Evolutionary conservation across 2,113 vertebrate species (phyloP).

Genomic region (Climacteris rufus): DNA sequence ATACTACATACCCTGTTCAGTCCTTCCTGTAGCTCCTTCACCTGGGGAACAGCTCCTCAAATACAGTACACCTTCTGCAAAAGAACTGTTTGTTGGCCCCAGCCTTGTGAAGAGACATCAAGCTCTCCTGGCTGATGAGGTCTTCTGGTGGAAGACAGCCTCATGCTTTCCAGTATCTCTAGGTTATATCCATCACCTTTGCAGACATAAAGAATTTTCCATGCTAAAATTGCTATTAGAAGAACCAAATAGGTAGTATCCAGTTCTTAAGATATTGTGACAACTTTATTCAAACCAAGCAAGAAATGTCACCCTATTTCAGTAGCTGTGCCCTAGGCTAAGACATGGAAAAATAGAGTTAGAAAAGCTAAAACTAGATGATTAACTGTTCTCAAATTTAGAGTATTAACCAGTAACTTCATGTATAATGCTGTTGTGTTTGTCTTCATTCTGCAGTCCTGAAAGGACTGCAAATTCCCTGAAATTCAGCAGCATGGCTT

Average conservation of each 20-base stretch:
- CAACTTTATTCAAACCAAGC: not conserved
- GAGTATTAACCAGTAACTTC: not conserved
- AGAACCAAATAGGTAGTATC: not conserved
- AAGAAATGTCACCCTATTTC: not conserved
- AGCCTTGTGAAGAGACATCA: not conserved
- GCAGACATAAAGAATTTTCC: not conserved
- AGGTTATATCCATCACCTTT: not conserved
- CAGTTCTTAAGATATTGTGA: not conserved
- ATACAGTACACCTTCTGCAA: not conserved
- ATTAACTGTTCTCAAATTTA: not conserved
- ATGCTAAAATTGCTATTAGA: not conserved
- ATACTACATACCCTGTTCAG: fast-evolving
- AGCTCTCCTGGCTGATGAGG: not conserved
- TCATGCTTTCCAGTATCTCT: not conserved
- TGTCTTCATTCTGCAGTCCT: not conserved
- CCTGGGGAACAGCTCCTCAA: not conserved
- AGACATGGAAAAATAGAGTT: not conserved
- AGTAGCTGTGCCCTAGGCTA: not conserved
- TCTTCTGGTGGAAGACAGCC: not conserved
- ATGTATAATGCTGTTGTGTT: not conserved
- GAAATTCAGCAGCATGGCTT: not conserved
- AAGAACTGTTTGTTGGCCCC: not conserved
- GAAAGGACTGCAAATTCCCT: not conserved
- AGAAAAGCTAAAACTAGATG: not conserved
- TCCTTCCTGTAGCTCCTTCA: not conserved